Evolutionary conservation across 2,797 vertebrate species (phyloP).

Genomic region (Clarias pachynema): DNA sequence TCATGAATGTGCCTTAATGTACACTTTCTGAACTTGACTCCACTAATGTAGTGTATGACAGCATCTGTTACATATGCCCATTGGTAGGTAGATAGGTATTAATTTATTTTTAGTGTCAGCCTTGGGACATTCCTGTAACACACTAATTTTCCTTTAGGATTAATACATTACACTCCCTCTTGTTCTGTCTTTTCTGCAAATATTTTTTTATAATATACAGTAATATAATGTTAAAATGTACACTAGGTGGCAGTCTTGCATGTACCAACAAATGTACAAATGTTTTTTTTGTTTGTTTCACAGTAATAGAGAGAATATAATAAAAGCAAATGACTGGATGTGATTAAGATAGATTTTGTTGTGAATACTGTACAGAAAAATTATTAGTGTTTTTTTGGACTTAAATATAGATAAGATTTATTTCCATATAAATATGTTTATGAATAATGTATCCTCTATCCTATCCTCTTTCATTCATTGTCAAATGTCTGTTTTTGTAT

Average conservation of each 20-base stretch:
- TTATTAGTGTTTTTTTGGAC: not conserved
- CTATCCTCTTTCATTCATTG: not conserved
- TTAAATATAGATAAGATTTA: not conserved
- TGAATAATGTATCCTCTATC: not conserved
- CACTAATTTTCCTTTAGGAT: too few relatives aligned
- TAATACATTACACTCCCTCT: too few relatives aligned
- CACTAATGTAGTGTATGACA: too few relatives aligned
- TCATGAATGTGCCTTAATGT: too few relatives aligned
- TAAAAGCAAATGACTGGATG: not conserved
- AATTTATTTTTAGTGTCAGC: too few relatives aligned
- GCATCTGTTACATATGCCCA: too few relatives aligned
- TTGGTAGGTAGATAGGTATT: too few relatives aligned
- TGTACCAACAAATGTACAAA: not conserved
- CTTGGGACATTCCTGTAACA: too few relatives aligned
- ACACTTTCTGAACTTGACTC: too few relatives aligned
- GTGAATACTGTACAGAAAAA: not conserved
- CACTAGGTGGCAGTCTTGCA: slow-evolving; percentile 16
- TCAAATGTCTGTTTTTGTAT: not conserved
- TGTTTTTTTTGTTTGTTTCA: not conserved
- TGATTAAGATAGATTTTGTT: not conserved
- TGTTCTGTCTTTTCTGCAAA: not conserved
- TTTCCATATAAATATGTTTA: not conserved
- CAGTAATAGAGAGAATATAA: not conserved
- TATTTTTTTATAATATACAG: too few relatives aligned
- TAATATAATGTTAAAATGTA: not conserved